Evolutionary conservation across 2,113 vertebrate genomes (phyloP).

Genomic region (Pleuronectes platessa): DNA sequence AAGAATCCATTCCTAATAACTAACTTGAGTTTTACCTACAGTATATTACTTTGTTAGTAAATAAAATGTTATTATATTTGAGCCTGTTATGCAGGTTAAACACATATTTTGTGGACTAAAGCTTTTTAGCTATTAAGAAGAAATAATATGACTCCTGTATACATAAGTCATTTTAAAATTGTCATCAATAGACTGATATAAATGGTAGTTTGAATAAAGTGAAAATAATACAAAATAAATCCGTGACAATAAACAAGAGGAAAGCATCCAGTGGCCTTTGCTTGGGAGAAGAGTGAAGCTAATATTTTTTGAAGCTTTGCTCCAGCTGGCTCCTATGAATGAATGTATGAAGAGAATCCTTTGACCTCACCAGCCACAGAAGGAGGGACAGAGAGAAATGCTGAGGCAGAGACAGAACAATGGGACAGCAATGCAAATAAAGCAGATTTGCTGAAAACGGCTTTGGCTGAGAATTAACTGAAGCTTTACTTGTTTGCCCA

Average conservation of each 20-base stretch:
- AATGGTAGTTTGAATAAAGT: background rate
- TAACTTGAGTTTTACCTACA: background rate
- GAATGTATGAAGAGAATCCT: conserved; percentile 63
- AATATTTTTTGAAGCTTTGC: conserved; percentile 58
- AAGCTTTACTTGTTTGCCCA: background rate
- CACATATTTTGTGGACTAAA: conserved; percentile 2
- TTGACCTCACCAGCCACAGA: conserved; percentile 62
- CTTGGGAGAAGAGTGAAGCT: conserved; percentile 26
- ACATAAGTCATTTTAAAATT: too few relatives aligned
- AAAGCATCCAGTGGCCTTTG: conserved; percentile 11
- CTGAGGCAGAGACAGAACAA: conserved; percentile 32
- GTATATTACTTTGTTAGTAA: background rate
- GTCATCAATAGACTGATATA: background rate
- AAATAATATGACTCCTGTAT: too few relatives aligned
- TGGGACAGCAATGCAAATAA: conserved; percentile 34
- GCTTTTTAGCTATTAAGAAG: too few relatives aligned
- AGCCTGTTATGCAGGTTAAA: background rate
- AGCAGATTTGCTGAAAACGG: conserved; percentile 5
- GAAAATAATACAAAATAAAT: conserved; percentile 2
- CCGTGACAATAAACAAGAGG: conserved; percentile 1
- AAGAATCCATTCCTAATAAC: too few relatives aligned
- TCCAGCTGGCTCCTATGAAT: conserved; percentile 64
- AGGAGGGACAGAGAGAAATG: conserved; percentile 28
- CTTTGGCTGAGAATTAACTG: background rate
- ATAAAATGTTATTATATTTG: background rate